Evolutionary conservation across 2,888 invertebrate genomes (phyloP), one percentile per base, ranked within the genome.

Genomic region (Athrips mouffetella): DNA sequence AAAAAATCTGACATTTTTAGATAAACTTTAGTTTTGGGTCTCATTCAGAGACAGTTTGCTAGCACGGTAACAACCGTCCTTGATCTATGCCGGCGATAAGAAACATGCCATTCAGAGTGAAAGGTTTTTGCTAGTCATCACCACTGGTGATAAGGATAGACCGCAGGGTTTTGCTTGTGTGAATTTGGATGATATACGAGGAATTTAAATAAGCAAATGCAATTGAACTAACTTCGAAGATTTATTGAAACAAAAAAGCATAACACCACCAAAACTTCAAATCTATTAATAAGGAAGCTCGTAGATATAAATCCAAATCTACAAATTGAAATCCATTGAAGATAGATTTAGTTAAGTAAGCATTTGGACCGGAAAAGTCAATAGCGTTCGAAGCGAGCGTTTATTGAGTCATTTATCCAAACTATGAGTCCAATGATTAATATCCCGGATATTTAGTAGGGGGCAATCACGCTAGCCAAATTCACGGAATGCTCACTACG

Each of bases 331-430:
- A 70, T 70, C 67, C 59, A 75, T 81, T 74, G 70, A 67, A 73
- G 74, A 72, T 72, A 69, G 65, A 76, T 80, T 76, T 63, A 65
- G 67, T 71, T 70, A 60, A 61, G 37, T 41, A 33, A 48, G 33
- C 23, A 29, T 41, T 48, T 44, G 42, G 37, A 49, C 48, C 76
- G 79, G 80, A 80, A 81, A 78, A 79, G 73, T 73, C 73, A 74
- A 82, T 78, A 76, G 73, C 62, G 66, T 58, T 60, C 56, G 65
- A 62, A 59, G 65, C 62, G 72, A 73, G 71, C 72, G 74, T 71
- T 78, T 79, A 81, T 81, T 81, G 80, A 76, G 73, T 79, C 72
- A 80, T 79, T 78, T 76, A 78, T 79, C 71, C 70, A 79, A 73
- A 78, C 76, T 79, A 78, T 72, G 70, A 74, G 65, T 60, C 62